Percentiles rank a stretch among this genome's conserved stretches.
Conservation (phyloP, 2,888 invertebrate species). For the Synanthedon vespiformis region DNA sequence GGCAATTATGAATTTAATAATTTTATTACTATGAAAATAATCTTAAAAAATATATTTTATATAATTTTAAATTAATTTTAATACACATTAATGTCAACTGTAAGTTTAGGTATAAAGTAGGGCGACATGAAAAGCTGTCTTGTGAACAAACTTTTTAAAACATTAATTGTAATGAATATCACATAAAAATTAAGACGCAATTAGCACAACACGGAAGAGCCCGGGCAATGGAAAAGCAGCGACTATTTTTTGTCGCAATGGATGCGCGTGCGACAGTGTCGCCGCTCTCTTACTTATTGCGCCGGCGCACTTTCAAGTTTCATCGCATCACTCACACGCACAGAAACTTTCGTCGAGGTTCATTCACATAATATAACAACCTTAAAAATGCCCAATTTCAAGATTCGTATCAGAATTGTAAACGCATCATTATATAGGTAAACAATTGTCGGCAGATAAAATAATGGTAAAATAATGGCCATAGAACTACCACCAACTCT, state of each 20-base stretch:
- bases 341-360: conserved; percentile 33
- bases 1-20: background rate
- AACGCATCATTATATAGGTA: too few species aligned
- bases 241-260: conserved; percentile 29
- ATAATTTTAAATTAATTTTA: background rate
- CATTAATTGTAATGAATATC: background rate
- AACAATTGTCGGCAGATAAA: too few species aligned
- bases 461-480: too few species aligned
- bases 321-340: conserved; percentile 22
- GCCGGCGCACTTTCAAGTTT: conserved; percentile 28
- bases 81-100: background rate
- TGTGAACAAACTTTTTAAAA: background rate
- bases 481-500: too few species aligned
- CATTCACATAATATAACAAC: conserved; percentile 21
- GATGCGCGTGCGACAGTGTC: conserved; percentile 37
- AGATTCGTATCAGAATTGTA: too few species aligned
- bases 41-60: background rate
- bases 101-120: background rate
- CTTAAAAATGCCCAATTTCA: background rate
- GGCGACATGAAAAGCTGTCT: background rate
- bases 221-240: conserved; percentile 15
- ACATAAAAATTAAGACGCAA: background rate
- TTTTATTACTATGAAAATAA: background rate
- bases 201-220: conserved; percentile 14
- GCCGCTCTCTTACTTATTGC: conserved; percentile 41